Conservation (phyloP, 2,888 invertebrate genomes). For the Seladonia tumulorum region DNA sequence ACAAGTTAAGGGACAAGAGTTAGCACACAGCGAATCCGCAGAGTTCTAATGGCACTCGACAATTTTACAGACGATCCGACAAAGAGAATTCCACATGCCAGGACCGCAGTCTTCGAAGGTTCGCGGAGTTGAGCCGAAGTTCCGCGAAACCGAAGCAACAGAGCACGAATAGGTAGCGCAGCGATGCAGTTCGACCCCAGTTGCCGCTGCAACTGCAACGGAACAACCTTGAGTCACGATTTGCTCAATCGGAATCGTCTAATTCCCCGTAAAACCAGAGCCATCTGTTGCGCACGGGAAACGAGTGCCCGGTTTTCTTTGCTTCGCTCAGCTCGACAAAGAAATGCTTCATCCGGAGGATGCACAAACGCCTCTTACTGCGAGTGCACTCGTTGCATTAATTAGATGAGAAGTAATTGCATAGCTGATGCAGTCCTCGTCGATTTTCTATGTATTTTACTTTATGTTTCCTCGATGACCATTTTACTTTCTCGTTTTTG, state of each 20-base stretch:
- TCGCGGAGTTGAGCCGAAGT: background rate
- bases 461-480: background rate
- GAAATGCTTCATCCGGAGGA: constrained; percentile 19
- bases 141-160: constrained; percentile 23
- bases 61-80: background rate
- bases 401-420: background rate
- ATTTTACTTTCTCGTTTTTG: too few species aligned
- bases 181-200: constrained; percentile 8
- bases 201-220: background rate
- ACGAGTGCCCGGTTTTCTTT: constrained; percentile 34
- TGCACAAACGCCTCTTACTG: background rate
- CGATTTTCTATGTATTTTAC: background rate
- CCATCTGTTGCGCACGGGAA: constrained; percentile 65
- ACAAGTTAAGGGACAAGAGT: background rate
- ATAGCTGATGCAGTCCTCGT: background rate
- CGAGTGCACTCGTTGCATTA: background rate
- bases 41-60: background rate
- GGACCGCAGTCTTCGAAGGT: background rate
- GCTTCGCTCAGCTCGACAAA: background rate
- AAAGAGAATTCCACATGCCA: background rate
- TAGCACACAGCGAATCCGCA: background rate
- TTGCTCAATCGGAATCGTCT: constrained; percentile 67
- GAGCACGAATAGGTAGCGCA: constrained; percentile 8
- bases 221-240: constrained; percentile 59
- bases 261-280: constrained; percentile 65